Percentiles rank a stretch among this genome's conserved stretches.
These are phyloP conservation scores for Mycalesis mineus DNA, from an alignment of 2,888 invertebrate species.

Conservation along the genomic window DNA sequence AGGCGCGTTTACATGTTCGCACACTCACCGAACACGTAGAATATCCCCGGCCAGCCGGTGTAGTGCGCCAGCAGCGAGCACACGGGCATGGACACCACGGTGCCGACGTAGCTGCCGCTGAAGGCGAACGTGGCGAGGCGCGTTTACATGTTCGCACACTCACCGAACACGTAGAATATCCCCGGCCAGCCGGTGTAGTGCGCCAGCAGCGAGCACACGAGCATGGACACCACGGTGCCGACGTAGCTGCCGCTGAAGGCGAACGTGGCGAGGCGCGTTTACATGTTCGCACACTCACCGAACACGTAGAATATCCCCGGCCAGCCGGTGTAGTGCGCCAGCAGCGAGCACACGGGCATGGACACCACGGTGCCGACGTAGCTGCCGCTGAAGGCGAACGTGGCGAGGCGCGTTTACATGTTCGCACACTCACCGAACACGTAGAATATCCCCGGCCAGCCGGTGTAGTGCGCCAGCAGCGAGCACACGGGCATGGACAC, in stretches of 20 bases:
- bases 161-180: constrained; percentile 81
- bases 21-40: no score
- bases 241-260: constrained; percentile 78
- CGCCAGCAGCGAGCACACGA: constrained; percentile 85
- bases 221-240: constrained; percentile 90
- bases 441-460: constrained; percentile 91
- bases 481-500: constrained; percentile 89
- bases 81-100: no score
- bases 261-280: no score
- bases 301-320: constrained; percentile 90
- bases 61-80: no score
- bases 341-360: constrained; percentile 86
- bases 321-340: constrained; percentile 87
- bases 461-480: constrained; percentile 82
- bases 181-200: constrained; percentile 87
- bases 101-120: no score
- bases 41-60: no score
- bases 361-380: constrained; percentile 91
- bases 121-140: no score
- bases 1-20: no score
- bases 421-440: constrained; percentile 31
- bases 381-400: constrained; percentile 90
- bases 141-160: no score
- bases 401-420: constrained; percentile 80
- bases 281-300: no score